Conservation (phyloP, 2,113 vertebrate species). For the Lophura nycthemera region DNA sequence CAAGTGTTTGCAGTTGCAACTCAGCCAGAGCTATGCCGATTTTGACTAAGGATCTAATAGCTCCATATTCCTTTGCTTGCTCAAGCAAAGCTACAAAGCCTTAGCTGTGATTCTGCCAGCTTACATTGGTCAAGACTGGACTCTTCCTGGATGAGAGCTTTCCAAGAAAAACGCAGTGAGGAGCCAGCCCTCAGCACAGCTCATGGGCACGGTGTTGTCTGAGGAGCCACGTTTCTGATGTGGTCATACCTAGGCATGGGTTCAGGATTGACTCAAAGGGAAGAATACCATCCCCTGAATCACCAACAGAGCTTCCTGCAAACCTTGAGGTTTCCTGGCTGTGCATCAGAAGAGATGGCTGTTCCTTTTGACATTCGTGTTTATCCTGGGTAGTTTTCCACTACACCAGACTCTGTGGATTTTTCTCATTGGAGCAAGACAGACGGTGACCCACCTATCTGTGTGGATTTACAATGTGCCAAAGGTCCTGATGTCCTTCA, state of each 20-base stretch:
- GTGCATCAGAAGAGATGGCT: constrained; percentile 25
- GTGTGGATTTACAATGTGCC: too few relatives aligned
- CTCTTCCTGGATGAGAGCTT: constrained; percentile 33
- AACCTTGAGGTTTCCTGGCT: constrained; percentile 63
- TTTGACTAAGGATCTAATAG: neutral
- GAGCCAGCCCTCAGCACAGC: neutral
- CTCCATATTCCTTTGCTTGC: constrained; percentile 11
- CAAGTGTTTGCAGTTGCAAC: neutral
- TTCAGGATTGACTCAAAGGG: constrained; percentile 71
- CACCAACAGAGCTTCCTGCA: constrained; percentile 45
- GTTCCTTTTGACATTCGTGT: constrained; percentile 26
- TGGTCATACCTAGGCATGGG: constrained; percentile 31
- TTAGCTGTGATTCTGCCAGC: constrained; percentile 43
- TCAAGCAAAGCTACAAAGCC: constrained; percentile 52
- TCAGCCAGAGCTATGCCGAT: neutral
- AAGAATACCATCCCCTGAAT: constrained; percentile 60
- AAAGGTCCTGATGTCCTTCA: too few relatives aligned
- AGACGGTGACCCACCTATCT: neutral
- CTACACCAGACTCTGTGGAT: neutral
- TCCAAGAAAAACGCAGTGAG: constrained; percentile 50
- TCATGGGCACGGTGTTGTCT: neutral
- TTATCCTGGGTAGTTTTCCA: constrained; percentile 59
- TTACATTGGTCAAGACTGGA: constrained; percentile 4
- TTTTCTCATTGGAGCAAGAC: constrained; percentile 2
- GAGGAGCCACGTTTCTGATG: constrained; percentile 62